A percentile compares a stretch with the other conserved stretches of the same genome.
These are phyloP conservation scores for Drosophila sturtevanti DNA, from an alignment of 1,140 invertebrate genomes.

Conservation along the genomic window DNA sequence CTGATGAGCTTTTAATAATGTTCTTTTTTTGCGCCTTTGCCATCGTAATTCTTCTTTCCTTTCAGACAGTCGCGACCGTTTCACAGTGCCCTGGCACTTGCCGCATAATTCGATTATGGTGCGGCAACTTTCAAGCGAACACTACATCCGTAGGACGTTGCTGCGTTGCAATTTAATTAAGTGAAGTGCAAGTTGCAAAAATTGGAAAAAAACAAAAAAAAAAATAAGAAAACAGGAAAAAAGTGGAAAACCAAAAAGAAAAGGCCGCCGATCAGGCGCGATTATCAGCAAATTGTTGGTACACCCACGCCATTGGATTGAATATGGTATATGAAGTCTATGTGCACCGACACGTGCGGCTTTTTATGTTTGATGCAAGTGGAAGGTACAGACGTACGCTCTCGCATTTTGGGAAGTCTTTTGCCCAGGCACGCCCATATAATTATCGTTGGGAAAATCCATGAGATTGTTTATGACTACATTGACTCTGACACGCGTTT, in stretches of 20 bases:
- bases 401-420: constrained; percentile 39
- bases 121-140: constrained; percentile 71
- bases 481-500: constrained; percentile 4
- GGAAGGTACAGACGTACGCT: background rate
- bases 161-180: constrained; percentile 78
- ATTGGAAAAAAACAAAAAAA: background rate
- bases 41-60: constrained; percentile 69
- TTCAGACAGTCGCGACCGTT: background rate
- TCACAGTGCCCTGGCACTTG: constrained; percentile 51
- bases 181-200: constrained; percentile 65
- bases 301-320: constrained; percentile 27
- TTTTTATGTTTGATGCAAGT: constrained; percentile 59
- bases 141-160: constrained; percentile 67
- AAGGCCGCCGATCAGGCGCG: constrained; percentile 71
- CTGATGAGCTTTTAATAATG: constrained; percentile 80
- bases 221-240: constrained; percentile 12
- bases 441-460: constrained; percentile 64
- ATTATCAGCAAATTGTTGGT: constrained; percentile 67
- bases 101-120: constrained; percentile 76
- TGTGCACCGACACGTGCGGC: constrained; percentile 62
- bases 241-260: constrained; percentile 37
- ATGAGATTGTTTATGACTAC: constrained; percentile 43
- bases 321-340: constrained; percentile 10
- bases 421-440: constrained; percentile 57
- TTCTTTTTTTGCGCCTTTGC: constrained; percentile 44